Evolutionary conservation across 2,888 invertebrate species (phyloP).

Genomic region (Drosophila tripunctata): DNA sequence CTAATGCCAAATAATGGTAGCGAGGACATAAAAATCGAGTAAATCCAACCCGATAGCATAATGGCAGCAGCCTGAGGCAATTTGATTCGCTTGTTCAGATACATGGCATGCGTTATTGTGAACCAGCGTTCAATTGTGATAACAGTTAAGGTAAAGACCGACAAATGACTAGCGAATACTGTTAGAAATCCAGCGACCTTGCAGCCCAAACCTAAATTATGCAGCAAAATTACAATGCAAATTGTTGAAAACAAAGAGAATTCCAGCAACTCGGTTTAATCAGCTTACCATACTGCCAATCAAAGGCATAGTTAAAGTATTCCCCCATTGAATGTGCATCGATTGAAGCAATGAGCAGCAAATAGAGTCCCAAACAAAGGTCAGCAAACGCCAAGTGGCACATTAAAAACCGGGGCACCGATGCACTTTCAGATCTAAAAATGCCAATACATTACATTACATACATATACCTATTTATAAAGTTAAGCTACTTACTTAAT

Average conservation of each 20-base stretch:
- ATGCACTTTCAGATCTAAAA: slow-evolving; percentile 85
- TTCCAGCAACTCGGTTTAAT: no score
- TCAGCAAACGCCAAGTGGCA: slow-evolving; percentile 95
- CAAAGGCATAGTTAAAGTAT: slow-evolving; percentile 95
- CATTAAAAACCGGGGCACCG: slow-evolving; percentile 90
- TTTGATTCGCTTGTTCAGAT: slow-evolving; percentile 91
- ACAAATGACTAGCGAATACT: slow-evolving; percentile 93
- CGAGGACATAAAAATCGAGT: slow-evolving; percentile 90
- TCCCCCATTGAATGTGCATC: slow-evolving; percentile 93
- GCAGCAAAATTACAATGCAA: no score
- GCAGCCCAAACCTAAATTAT: slow-evolving; percentile 90
- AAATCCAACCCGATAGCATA: slow-evolving; percentile 92
- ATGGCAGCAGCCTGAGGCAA: slow-evolving; percentile 89
- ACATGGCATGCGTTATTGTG: slow-evolving; percentile 93
- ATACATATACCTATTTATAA: neutral
- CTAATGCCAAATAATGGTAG: slow-evolving; percentile 93
- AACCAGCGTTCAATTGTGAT: slow-evolving; percentile 94
- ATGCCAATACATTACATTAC: neutral
- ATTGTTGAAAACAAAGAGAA: no score
- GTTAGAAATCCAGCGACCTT: slow-evolving; percentile 94
- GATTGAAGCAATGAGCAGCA: slow-evolving; percentile 92
- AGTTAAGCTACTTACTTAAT: slow-evolving; percentile 83
- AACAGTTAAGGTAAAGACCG: slow-evolving; percentile 93
- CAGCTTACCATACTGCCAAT: slow-evolving; percentile 92
- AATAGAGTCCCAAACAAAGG: slow-evolving; percentile 93